phyloP scores from a whole-genome alignment of 2,888 invertebrate species.

The Argyresthia albistria region DNA sequence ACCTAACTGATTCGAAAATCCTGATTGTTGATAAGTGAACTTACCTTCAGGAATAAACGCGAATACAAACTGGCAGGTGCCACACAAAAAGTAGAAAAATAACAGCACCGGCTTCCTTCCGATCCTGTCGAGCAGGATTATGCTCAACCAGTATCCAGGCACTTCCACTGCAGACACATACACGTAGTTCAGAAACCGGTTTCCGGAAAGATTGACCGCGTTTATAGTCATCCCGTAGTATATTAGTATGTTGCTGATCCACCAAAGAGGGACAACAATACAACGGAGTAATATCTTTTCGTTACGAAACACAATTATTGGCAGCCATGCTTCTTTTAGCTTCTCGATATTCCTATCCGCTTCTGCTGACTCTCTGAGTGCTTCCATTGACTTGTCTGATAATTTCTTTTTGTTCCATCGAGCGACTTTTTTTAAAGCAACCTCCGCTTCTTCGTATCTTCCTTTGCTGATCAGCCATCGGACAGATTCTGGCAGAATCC shows the following conservation, averaged over 20 bases:
- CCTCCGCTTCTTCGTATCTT: slow-evolving; percentile 75
- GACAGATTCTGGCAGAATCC: slow-evolving; percentile 82
- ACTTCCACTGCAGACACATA: slow-evolving; percentile 75
- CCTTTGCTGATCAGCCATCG: slow-evolving; percentile 84
- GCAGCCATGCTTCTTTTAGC: slow-evolving; percentile 35
- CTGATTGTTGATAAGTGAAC: too few species aligned
- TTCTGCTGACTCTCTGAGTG: slow-evolving; percentile 25
- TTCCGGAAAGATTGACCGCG: slow-evolving; percentile 75
- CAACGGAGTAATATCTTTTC: slow-evolving; percentile 21
- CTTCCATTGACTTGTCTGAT: slow-evolving; percentile 32
- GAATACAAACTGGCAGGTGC: slow-evolving; percentile 72
- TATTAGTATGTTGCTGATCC: slow-evolving; percentile 76
- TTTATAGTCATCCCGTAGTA: slow-evolving; percentile 79
- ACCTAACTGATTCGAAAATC: too few species aligned
- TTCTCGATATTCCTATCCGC: slow-evolving; percentile 21
- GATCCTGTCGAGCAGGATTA: slow-evolving; percentile 69
- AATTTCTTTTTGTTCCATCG: slow-evolving; percentile 64
- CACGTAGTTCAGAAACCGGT: slow-evolving; percentile 76
- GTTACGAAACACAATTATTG: slow-evolving; percentile 6
- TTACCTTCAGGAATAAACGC: slow-evolving; percentile 74
- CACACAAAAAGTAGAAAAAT: slow-evolving; percentile 73
- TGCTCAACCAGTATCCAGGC: slow-evolving; percentile 76
- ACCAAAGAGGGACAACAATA: slow-evolving; percentile 64
- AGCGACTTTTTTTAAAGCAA: slow-evolving; percentile 74
- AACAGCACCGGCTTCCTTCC: slow-evolving; percentile 74